Base-by-base conservation (phyloP, 2,797 vertebrate genomes). In the Rhadinocentrus ornatus region DNA sequence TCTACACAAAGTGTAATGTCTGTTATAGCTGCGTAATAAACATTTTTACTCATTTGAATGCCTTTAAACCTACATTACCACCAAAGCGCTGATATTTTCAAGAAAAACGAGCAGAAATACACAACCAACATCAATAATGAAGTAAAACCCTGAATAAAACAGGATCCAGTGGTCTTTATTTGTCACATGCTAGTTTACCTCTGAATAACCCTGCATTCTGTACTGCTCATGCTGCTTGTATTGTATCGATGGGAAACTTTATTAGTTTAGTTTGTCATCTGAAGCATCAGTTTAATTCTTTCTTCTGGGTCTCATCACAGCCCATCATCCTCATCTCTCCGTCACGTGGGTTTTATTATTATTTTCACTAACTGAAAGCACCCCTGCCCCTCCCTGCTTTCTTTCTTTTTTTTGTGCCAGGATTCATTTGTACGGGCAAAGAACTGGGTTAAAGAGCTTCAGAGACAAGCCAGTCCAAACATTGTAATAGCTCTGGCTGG, bases 381-480 rank as follows among this genome's bases (percentile, higher is more conserved):
- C 53, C 18, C 11, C 13, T 12, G 9, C n/a, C 63, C 26, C 11
- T 18, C 57, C 50, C 34, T 68, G 54, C 71, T 73, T 52, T 89
- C 52, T 91, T 90, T 31, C 6, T 93, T 73, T 52, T 89, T 53
- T 91, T 90, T 31, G 4, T 93, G 78, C 80, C 93, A 99, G 98
- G 98, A 99, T 81, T 99, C 98, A 70, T 99, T 99, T 95, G 96
- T 96, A 86, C 96, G 98, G 94, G 98, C 97, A 37, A 99, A 99
- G 94, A 99, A 98, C 80, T 99, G 98, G 98, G 97, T 99, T 86
- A 99, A 99, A 93, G 98, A 99, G 93, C 96, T 99, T 86, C 98
- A 99, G 93, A 97, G 97, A 92, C 98, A 99, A 97, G 98, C 98
- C 92, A 99, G 97, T 92, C 97, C 98, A 86, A 99, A 97, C 84